These are phyloP conservation scores for Aptenodytes forsteri DNA, from an alignment of 2,113 vertebrate genomes.

Conservation along the genomic window DNA sequence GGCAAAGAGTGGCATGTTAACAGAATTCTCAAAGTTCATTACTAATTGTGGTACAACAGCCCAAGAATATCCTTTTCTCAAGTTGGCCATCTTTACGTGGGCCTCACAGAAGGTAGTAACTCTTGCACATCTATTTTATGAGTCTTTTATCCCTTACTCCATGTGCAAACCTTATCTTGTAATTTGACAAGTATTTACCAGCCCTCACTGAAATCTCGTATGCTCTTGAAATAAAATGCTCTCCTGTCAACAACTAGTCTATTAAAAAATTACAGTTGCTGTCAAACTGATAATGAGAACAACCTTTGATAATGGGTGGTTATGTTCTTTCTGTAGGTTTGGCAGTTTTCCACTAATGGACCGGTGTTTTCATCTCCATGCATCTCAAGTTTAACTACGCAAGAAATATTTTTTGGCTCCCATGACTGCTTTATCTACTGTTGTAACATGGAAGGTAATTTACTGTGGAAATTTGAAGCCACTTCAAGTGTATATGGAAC, in stretches of 20 bases:
- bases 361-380: constrained; percentile 94
- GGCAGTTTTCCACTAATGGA: constrained; percentile 83
- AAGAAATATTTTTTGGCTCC: constrained; percentile 87
- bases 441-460: constrained; percentile 78
- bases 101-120: background rate
- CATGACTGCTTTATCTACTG: constrained; percentile 89
- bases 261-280: background rate
- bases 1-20: background rate
- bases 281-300: background rate
- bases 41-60: background rate
- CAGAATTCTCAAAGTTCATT: background rate
- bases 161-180: background rate
- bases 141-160: background rate
- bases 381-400: constrained; percentile 69
- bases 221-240: background rate
- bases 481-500: constrained; percentile 86
- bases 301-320: background rate
- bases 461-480: constrained; percentile 87
- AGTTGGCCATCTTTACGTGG: rapidly evolving
- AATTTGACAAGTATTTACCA: background rate
- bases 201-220: background rate
- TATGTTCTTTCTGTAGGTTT: constrained; percentile 76
- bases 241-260: background rate
- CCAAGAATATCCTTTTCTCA: background rate
- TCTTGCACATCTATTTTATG: background rate